A percentile compares a stretch with the other conserved stretches of the same genome.
phyloP scores from a whole-genome alignment of 2,113 vertebrate species.

The Sitta europaea region DNA sequence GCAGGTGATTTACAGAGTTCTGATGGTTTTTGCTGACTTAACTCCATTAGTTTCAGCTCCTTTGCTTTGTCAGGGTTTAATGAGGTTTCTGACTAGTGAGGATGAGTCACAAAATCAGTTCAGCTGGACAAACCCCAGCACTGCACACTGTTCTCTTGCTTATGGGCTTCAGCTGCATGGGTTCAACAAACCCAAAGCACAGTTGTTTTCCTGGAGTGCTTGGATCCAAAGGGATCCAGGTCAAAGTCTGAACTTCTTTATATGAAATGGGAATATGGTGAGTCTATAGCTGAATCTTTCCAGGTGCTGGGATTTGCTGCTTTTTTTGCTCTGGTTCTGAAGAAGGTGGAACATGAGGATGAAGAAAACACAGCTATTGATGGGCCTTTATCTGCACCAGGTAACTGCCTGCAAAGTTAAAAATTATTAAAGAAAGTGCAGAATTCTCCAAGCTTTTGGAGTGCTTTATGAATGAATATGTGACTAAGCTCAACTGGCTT shows the following conservation, averaged over 20 bases:
- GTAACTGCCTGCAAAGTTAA: conserved; percentile 35
- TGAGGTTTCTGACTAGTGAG: neutral
- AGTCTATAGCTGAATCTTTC: neutral
- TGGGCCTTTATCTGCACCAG: conserved; percentile 50
- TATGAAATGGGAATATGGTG: neutral
- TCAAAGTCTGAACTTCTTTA: neutral
- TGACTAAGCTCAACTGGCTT: neutral
- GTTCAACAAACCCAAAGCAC: neutral
- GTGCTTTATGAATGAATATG: neutral
- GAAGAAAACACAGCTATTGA: conserved; percentile 57
- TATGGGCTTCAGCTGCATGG: neutral
- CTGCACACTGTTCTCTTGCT: neutral
- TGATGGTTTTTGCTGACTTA: neutral
- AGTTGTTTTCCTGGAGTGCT: neutral
- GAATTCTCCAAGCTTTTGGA: neutral
- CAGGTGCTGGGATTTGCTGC: conserved; percentile 95
- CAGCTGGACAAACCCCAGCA: neutral
- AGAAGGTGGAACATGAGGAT: conserved; percentile 87
- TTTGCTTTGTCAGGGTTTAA: neutral
- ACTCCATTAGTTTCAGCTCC: neutral
- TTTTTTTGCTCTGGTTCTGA: conserved; percentile 92
- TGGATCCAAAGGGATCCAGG: neutral
- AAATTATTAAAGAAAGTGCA: neutral
- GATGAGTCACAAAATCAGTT: neutral
- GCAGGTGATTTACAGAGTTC: neutral